Conservation (phyloP, 2,888 invertebrate species). For the Aspidiotus rigidus region DNA sequence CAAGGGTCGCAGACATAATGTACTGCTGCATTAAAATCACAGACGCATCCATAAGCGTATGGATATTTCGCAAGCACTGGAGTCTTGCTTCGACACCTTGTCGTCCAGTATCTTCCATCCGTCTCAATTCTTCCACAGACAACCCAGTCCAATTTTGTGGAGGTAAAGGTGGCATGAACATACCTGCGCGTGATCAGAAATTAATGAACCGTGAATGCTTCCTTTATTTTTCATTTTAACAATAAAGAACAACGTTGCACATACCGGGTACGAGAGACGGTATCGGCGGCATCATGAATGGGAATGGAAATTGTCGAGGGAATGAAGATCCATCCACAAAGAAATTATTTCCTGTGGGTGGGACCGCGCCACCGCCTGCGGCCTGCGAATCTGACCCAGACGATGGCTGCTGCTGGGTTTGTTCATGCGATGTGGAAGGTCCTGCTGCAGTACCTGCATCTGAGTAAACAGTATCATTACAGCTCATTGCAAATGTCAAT, state of each 20-base stretch:
- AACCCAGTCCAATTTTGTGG: slow-evolving; percentile 65
- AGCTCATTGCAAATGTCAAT: not conserved
- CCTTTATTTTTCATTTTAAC: not conserved
- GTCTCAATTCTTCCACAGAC: slow-evolving; percentile 69
- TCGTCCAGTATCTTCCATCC: slow-evolving; percentile 82
- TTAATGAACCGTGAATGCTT: too few relatives aligned
- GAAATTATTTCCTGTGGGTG: slow-evolving; percentile 16
- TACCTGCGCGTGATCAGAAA: slow-evolving; percentile 38
- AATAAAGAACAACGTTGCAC: not conserved
- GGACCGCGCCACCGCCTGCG: slow-evolving; percentile 3
- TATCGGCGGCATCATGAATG: slow-evolving; percentile 34
- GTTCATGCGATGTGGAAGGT: not conserved
- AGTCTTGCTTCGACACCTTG: slow-evolving; percentile 83
- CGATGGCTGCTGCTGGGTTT: not conserved
- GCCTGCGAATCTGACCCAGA: not conserved
- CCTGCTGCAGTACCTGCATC: slow-evolving; percentile 9
- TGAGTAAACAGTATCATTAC: not conserved
- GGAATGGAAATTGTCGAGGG: slow-evolving; percentile 27
- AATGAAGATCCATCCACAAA: slow-evolving; percentile 26
- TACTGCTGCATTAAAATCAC: slow-evolving; percentile 92
- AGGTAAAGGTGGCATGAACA: slow-evolving; percentile 65
- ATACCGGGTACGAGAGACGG: slow-evolving; percentile 30
- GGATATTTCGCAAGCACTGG: slow-evolving; percentile 71
- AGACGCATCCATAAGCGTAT: slow-evolving; percentile 85
- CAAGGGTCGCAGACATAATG: slow-evolving; percentile 52